Conservation (phyloP, 1,140 invertebrate genomes). For the Cyclina sinensis region DNA sequence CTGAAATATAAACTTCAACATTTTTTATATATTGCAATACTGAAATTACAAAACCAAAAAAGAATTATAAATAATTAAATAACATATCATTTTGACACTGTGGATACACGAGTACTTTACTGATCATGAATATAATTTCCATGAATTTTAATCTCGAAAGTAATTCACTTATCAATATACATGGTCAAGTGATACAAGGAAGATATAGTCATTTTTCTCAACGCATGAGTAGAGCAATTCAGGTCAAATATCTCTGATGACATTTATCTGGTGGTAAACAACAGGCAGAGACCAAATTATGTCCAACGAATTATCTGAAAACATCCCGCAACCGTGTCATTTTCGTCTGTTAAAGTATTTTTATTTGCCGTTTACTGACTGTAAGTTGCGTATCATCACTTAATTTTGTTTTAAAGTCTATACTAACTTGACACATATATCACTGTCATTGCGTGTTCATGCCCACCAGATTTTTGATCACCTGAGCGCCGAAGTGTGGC, state of each 20-base stretch:
- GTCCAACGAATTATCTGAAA: neutral
- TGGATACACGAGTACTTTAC: no score
- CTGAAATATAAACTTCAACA: no score
- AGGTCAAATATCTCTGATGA: conserved; percentile 9
- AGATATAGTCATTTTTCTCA: no score
- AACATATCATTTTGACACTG: no score
- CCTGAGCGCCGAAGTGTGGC: conserved; percentile 57
- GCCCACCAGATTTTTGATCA: neutral
- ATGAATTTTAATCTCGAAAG: no score
- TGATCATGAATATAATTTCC: no score
- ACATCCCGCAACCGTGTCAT: neutral
- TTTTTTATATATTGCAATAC: no score
- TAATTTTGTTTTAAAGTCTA: conserved; percentile 7
- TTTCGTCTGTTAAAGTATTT: neutral
- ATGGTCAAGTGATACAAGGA: no score
- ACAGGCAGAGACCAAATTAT: neutral
- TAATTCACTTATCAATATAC: no score
- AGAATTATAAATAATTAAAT: no score
- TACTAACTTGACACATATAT: conserved; percentile 7
- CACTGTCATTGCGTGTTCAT: conserved; percentile 18
- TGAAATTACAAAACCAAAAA: no score
- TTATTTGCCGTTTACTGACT: neutral
- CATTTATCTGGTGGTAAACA: conserved; percentile 13
- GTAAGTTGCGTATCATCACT: neutral
- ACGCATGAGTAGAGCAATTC: no score